These are phyloP conservation scores for Anoplopoma fimbria DNA, from an alignment of 2,113 vertebrate species.

Conservation along the genomic window DNA sequence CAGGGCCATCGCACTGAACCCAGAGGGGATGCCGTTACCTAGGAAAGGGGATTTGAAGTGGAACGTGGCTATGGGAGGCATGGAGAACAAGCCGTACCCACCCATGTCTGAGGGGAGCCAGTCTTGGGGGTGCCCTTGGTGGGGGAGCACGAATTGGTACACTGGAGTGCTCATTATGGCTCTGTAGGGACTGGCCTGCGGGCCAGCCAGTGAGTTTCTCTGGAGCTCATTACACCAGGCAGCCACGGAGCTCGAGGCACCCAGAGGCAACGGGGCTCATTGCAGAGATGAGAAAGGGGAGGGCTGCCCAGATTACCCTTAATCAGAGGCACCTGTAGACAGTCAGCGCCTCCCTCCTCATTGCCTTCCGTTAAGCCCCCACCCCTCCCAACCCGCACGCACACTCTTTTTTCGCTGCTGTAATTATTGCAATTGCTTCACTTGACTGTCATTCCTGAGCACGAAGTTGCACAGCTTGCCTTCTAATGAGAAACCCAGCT, in stretches of 20 bases:
- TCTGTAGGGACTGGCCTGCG: conserved; percentile 83
- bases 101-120: conserved; percentile 78
- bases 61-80: conserved; percentile 43
- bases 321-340: conserved; percentile 87
- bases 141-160: conserved; percentile 77
- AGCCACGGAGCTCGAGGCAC: conserved; percentile 70
- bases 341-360: conserved; percentile 71
- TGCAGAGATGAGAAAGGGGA: conserved; percentile 75
- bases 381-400: conserved; percentile 34
- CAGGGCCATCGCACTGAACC: conserved; percentile 57
- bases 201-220: conserved; percentile 79
- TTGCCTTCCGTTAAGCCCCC: conserved; percentile 59
- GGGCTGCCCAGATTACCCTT: conserved; percentile 84
- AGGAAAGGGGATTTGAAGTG: conserved; percentile 64
- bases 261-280: conserved; percentile 69
- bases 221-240: conserved; percentile 85
- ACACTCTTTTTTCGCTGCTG: conserved; percentile 54
- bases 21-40: conserved; percentile 66
- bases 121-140: conserved; percentile 75
- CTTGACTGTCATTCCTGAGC: conserved; percentile 77
- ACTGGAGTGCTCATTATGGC: conserved; percentile 86
- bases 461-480: conserved; percentile 72
- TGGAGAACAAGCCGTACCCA: conserved; percentile 75
- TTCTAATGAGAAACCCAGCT: conserved; percentile 79
- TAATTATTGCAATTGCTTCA: conserved; percentile 81